Base-by-base conservation (phyloP, 2,113 vertebrate genomes). In the Puma concolor region DNA sequence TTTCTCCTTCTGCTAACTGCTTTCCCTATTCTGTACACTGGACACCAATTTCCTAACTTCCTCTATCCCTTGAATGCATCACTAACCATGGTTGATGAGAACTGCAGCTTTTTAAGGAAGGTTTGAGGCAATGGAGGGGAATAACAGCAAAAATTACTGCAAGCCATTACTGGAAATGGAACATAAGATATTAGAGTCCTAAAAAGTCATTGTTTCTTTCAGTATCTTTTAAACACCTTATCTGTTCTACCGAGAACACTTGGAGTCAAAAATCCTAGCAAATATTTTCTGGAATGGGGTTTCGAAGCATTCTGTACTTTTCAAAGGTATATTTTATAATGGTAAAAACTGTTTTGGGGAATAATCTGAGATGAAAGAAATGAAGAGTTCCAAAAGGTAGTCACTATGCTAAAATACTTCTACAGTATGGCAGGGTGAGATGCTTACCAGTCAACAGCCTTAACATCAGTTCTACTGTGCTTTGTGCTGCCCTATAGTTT, bases 81-180 rank as follows among this genome's bases (percentile, higher is more conserved):
- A 25, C 33, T 74, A 80, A 41, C 76, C 11, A 63, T 86, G 74
- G 72, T 36, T 66, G 60, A 85, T 93, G 82, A 96, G 36, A 95
- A 79, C 3, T 93, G 77, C 64, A 81, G 60, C 50, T 54, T 93
- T 93, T 86, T 50, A 91, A 93, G 95, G 60, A 41, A 97, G 21
- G 27, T 81, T 93, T 97, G 33, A 81, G 64, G 66, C 72, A 89
- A 67, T 96, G n/a, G 36, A 91, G 41, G 81, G 27, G 67, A 96
- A 86, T 44, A 74, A 89, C 57, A 66, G 38, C 57, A 92, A 96
- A 91, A 87, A 89, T 89, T 76, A 93, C 63, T 71, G 1, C 27
- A 87, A 89, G 71, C 25, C 60, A 50, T 38, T 52, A 41, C 38
- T 80, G 89, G n/a, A 92, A 89, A 91, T 64, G 69, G 21, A 92